A percentile compares a stretch with the other conserved stretches of the same genome.
These are phyloP conservation scores for Lithobates sylvaticus DNA, from an alignment of 2,797 vertebrate genomes.

Conservation along the genomic window DNA sequence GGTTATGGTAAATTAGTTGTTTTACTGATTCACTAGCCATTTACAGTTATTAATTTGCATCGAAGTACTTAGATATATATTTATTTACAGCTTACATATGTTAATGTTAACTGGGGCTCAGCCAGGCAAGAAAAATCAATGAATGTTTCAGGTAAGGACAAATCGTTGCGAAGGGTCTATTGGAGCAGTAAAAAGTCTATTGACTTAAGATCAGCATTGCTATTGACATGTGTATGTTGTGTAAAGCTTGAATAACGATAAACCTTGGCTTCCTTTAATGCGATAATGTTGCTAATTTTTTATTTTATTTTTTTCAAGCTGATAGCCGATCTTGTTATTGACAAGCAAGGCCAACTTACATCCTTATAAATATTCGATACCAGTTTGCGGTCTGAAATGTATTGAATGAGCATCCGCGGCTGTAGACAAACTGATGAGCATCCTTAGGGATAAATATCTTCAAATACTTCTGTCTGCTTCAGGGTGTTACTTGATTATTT, in stretches of 20 bases:
- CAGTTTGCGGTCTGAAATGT: constrained; percentile 6
- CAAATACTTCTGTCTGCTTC: constrained; percentile 7
- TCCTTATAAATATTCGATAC: not conserved
- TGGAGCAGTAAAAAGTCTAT: constrained; percentile 44
- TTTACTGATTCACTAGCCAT: constrained; percentile 18
- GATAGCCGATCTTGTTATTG: not conserved
- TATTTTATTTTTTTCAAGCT: not conserved
- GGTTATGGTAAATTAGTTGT: constrained; percentile 40
- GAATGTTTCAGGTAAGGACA: constrained; percentile 47
- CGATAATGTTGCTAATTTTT: constrained; percentile 19
- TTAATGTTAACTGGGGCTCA: constrained; percentile 23
- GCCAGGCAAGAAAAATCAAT: constrained; percentile 30
- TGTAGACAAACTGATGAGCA: not conserved
- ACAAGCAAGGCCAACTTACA: not conserved
- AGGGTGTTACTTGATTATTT: not conserved
- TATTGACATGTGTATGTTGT: constrained; percentile 28
- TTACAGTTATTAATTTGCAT: constrained; percentile 25
- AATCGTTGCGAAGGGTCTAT: constrained; percentile 36
- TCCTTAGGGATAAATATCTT: constrained; percentile 1
- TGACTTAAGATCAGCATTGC: constrained; percentile 40
- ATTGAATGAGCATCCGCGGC: not conserved
- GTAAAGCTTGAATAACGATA: constrained; percentile 29
- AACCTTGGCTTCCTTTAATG: constrained; percentile 7
- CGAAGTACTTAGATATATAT: constrained; percentile 34
- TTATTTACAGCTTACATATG: constrained; percentile 48